Conservation (phyloP, 2,797 vertebrate genomes). For the Paguma larvata region DNA sequence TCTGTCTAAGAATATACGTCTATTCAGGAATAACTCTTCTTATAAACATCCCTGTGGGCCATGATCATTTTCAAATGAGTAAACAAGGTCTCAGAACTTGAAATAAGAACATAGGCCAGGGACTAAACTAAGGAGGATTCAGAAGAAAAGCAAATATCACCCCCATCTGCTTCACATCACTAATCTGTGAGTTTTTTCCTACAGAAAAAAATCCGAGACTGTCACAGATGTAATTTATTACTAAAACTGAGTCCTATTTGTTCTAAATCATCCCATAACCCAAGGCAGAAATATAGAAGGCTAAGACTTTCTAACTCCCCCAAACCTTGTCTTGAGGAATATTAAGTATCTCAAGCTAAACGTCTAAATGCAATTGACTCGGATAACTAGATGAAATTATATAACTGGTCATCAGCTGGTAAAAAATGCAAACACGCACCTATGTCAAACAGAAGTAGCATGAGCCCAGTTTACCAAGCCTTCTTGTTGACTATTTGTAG, state of each 20-base stretch:
- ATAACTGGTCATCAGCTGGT: not conserved
- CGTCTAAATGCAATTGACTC: not conserved
- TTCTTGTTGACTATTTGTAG: not conserved
- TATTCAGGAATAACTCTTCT: slow-evolving; percentile 7
- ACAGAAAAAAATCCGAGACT: not conserved
- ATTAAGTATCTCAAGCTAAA: not conserved
- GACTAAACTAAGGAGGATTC: not conserved
- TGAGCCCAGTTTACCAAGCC: not conserved
- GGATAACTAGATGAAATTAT: slow-evolving; percentile 29
- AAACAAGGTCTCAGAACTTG: not conserved
- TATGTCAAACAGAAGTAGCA: not conserved
- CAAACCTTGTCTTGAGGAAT: not conserved
- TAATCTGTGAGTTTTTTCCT: not conserved
- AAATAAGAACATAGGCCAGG: not conserved
- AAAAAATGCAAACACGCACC: not conserved
- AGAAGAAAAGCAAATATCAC: slow-evolving; percentile 48
- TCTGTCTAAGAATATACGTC: not conserved
- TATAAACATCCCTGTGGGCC: not conserved
- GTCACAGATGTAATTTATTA: not conserved
- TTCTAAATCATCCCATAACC: not conserved
- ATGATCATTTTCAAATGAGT: not conserved
- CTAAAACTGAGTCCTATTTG: not conserved
- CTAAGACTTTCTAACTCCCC: not conserved
- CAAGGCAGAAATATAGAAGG: not conserved
- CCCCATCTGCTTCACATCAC: not conserved